Base-by-base conservation (phyloP, 2,888 invertebrate species). In the Trissolcus brochymenae region DNA sequence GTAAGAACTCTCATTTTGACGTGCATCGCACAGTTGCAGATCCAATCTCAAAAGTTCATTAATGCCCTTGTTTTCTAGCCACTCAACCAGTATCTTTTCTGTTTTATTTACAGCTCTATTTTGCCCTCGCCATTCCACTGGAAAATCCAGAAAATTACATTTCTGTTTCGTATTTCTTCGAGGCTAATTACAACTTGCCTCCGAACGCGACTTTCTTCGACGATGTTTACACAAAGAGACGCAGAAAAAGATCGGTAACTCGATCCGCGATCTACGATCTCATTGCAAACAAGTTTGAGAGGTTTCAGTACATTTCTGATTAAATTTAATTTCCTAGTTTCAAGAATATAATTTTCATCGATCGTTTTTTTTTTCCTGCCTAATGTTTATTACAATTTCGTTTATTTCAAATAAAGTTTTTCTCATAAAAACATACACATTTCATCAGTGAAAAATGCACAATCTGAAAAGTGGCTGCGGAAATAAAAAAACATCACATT, bases 101-200 rank as follows among this genome's bases (percentile, higher is more conserved):
- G 25, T 61, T 67, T 72, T 66, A 57, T 59, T 68, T 79, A 40
- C 78, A 94, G 94, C 90, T 93, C 16, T 92, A 94, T 83, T 84
- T 94, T 11, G 94, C 94, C 0, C 90, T 94, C 76, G 93, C 94
- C 0, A 91, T 94, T 46, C 94, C 95, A 0, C 86, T 95, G 16
- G 93, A 93, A 82, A 90, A 93, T 2, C 92, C 93, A 0, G 92
- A 93, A 78, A 92, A 93, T 80, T 93, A 93, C 84, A 92, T 94
- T 4, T 94, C 94, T 82, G 89, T 94, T 62, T 94, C 94, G 0
- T 94, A 93, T 85, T 94, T 94, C 89, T 93, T 94, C 84, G 94
- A 94, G 84, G 92, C 93, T 0, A 93, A 92, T 84, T 95, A 94
- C 88, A 89, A 87, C 51, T 86, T 93, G 4, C 92, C 94, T 0